phyloP scores from a whole-genome alignment of 2,797 vertebrate species.

The Picus viridis region DNA sequence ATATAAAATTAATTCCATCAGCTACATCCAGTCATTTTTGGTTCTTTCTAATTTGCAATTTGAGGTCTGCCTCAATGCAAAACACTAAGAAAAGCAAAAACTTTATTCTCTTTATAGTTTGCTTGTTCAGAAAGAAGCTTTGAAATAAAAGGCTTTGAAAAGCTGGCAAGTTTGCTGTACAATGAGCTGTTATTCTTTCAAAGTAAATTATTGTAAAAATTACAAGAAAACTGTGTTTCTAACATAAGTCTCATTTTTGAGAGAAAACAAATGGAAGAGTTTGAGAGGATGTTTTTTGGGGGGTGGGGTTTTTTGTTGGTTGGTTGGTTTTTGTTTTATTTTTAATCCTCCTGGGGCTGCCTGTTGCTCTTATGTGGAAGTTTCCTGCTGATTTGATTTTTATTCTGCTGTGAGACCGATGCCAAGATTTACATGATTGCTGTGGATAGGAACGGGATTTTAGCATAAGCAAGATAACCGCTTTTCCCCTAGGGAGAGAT shows the following conservation, averaged over 20 bases:
- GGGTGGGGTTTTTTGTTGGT: too few relatives aligned
- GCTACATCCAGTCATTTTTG: not conserved
- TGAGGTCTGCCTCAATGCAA: constrained; percentile 24
- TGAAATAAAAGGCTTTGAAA: constrained; percentile 65
- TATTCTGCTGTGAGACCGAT: constrained; percentile 46
- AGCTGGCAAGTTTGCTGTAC: constrained; percentile 48
- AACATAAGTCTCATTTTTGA: constrained; percentile 67
- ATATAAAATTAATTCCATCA: not conserved
- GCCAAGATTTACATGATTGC: constrained; percentile 76
- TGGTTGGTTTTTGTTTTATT: not conserved
- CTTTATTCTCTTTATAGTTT: constrained; percentile 47
- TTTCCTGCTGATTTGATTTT: constrained; percentile 71
- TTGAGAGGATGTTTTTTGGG: constrained; percentile 48
- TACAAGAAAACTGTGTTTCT: constrained; percentile 61
- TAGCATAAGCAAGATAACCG: constrained; percentile 72
- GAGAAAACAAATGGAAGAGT: constrained; percentile 67
- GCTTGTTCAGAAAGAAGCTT: constrained; percentile 55
- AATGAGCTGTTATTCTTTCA: constrained; percentile 55
- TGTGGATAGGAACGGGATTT: constrained; percentile 69
- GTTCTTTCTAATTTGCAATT: constrained; percentile 8
- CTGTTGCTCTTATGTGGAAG: constrained; percentile 71
- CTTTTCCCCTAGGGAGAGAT: constrained; percentile 70
- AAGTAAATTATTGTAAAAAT: constrained; percentile 68
- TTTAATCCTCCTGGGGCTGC: constrained; percentile 8
- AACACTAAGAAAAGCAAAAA: not conserved